Percentiles rank a stretch among this genome's conserved stretches.
phyloP scores from a whole-genome alignment of 2,797 vertebrate species.

The Pteronotus mesoamericanus region DNA sequence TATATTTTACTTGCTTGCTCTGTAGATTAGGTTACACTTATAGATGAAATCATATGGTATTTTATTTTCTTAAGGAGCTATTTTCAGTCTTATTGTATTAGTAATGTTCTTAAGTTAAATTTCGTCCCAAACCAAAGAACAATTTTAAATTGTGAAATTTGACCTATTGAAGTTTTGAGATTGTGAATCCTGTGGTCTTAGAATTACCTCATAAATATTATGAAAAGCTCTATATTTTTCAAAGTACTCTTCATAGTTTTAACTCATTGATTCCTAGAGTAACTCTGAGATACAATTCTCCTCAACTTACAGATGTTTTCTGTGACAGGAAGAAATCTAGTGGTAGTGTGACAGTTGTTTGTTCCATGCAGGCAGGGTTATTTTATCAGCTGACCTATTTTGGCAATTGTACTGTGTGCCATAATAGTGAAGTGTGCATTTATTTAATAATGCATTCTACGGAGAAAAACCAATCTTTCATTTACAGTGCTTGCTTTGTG shows the following conservation, averaged over 20 bases:
- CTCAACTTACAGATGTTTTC: not conserved
- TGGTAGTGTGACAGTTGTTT: not conserved
- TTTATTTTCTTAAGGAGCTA: not conserved
- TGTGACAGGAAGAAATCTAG: not conserved
- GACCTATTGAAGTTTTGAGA: not conserved
- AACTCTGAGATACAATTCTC: not conserved
- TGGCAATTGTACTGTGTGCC: not conserved
- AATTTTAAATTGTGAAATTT: not conserved
- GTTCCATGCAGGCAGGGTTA: not conserved
- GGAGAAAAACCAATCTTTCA: not conserved
- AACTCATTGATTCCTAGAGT: not conserved
- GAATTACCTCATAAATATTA: not conserved
- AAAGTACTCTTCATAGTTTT: not conserved
- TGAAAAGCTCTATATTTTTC: not conserved
- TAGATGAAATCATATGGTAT: no score
- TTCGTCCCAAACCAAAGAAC: not conserved
- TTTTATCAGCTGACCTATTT: not conserved
- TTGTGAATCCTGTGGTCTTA: not conserved
- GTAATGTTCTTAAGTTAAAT: not conserved
- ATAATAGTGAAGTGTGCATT: not conserved
- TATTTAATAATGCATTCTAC: not conserved
- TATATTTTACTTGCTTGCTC: no score
- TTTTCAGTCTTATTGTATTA: not conserved
- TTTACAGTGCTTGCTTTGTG: not conserved
- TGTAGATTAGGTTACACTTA: no score